Evolutionary conservation across 2,888 invertebrate genomes (phyloP).

Genomic region (Peribatodes rhomboidaria): DNA sequence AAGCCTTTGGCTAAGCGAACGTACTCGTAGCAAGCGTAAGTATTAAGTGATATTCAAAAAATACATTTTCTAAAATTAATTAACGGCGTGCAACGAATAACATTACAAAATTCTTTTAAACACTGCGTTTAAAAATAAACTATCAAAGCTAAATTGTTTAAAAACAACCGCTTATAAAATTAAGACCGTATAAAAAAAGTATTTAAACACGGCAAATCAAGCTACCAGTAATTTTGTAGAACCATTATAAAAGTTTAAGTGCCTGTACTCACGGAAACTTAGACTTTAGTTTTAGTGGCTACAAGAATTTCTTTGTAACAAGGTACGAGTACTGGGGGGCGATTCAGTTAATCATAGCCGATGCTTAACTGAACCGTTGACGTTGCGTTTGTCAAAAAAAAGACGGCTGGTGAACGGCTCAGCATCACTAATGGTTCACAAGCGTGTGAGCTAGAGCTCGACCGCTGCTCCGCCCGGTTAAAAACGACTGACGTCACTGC

Average conservation of each 20-base stretch:
- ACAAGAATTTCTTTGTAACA: conserved; percentile 15
- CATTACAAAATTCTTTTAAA: conserved; percentile 1
- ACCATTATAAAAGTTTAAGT: conserved; percentile 17
- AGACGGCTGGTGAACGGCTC: too few species aligned
- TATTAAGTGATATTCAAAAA: too few species aligned
- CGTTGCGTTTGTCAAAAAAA: too few species aligned
- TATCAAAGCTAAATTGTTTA: conserved; percentile 9
- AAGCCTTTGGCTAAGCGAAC: too few species aligned
- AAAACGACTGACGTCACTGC: too few species aligned
- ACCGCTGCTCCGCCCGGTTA: too few species aligned
- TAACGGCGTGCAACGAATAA: neutral
- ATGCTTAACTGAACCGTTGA: too few species aligned
- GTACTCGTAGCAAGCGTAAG: too few species aligned
- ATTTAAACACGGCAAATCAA: conserved; percentile 2
- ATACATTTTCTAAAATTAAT: too few species aligned
- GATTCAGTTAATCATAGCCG: too few species aligned
- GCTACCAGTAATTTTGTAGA: conserved; percentile 8
- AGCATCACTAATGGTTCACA: too few species aligned
- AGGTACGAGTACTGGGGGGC: neutral
- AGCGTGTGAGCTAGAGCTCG: too few species aligned
- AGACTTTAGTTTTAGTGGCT: conserved; percentile 5
- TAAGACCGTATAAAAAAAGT: conserved; percentile 12
- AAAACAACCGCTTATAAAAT: conserved; percentile 14
- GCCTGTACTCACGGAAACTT: conserved; percentile 16
- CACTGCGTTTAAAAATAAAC: conserved; percentile 1